Base-by-base conservation (phyloP, 2,888 invertebrate genomes). In the Amiota minor region DNA sequence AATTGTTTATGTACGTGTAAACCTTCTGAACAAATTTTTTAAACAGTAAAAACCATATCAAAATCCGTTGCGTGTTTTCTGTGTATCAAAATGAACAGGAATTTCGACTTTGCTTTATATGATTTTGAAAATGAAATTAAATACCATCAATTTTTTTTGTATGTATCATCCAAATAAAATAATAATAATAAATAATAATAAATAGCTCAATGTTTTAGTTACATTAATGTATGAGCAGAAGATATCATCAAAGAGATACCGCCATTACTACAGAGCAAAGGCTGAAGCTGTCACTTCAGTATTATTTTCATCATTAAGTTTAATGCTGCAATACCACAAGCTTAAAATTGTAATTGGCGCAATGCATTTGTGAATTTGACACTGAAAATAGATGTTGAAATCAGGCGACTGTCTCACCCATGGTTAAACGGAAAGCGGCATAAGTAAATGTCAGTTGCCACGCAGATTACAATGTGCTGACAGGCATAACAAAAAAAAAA, bases 351-450 rank as follows among this genome's bases (percentile, higher is more conserved):
- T 72, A 79, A 78, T 76, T 79, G 83, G 78, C 77, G 78, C 71
- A 80, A 74, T 82, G 77, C 73, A 75, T 77, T 77, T 85, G 76
- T 82, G 84, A 72, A 82, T 82, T 62, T 85, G 82, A 83, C 85
- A 85, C 75, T 77, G 76, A 75, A 79, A 78, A 83, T 83, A 83
- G 75, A 85, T 76, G 77, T 75, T 83, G 84, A 85, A 47, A 47
- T 47, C 65, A 47, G 59, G 11, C 20, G 59, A 8, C 59, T 59
- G 59, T 2, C 23, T 20, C 18, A 9, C 20, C 20, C 11, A 18
- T 18, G 11, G 20, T 12, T 18, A 59, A 11, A 50, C 50, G 53
- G 23, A 35, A 23, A n/a, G 14, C 56, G 69, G 69, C 45, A 70
- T 6, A 45, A 77, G 78, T 75, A 81, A 82, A 82, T 75, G 82